A percentile compares a stretch with the other conserved stretches of the same genome.
Evolutionary conservation across 2,797 vertebrate genomes (phyloP).

Genomic region (Hirundo rustica): DNA sequence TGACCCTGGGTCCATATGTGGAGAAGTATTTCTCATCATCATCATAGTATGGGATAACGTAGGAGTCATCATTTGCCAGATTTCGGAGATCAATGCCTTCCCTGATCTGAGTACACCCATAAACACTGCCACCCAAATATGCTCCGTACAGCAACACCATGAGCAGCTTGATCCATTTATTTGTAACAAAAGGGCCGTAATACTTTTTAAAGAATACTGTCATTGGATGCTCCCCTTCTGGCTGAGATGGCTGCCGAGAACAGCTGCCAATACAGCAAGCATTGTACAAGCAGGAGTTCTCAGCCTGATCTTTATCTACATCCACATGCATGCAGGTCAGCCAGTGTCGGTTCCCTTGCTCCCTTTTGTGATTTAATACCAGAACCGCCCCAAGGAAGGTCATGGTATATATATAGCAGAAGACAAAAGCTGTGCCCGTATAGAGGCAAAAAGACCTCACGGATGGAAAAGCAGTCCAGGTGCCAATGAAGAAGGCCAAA

Average conservation of each 20-base stretch:
- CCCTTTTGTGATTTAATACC: conserved; percentile 80
- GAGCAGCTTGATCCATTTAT: conserved; percentile 61
- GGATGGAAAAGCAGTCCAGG: conserved; percentile 79
- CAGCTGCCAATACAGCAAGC: conserved; percentile 68
- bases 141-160: conserved; percentile 75
- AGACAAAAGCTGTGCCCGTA: conserved; percentile 80
- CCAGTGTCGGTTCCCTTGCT: conserved; percentile 80
- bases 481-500: conserved; percentile 85
- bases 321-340: conserved; percentile 71
- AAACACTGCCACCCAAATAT: conserved; percentile 79
- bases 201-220: conserved; percentile 77
- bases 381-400: conserved; percentile 78
- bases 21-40: conserved; percentile 77
- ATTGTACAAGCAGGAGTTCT: conserved; percentile 55
- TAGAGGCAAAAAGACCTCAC: conserved; percentile 87
- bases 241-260: neutral
- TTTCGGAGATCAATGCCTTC: conserved; percentile 83
- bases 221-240: conserved; percentile 73
- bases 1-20: conserved; percentile 79
- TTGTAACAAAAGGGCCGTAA: conserved; percentile 84
- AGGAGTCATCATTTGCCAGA: conserved; percentile 83
- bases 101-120: conserved; percentile 78
- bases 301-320: neutral
- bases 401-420: conserved; percentile 76
- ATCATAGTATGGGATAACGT: conserved; percentile 78